Conservation (phyloP, 2,113 vertebrate species). For the Dryoscopus gambensis region DNA sequence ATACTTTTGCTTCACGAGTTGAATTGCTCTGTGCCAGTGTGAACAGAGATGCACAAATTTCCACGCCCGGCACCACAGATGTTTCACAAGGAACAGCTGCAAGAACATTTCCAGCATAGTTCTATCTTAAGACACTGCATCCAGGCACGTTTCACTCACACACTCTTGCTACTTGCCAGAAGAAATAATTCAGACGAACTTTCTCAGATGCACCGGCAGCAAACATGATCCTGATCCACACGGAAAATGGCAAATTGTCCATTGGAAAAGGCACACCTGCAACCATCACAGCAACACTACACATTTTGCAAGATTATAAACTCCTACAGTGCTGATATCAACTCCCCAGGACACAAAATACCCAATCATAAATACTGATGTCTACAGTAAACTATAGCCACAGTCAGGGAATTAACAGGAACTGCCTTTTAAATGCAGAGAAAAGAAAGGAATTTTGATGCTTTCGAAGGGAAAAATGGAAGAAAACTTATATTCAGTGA, state of each 20-base stretch:
- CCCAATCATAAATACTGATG: neutral
- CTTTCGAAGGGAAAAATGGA: neutral
- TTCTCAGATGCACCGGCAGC: neutral
- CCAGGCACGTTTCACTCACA: neutral
- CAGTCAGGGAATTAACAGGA: neutral
- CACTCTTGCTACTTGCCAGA: neutral
- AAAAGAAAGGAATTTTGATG: neutral
- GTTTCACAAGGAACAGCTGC: conserved; percentile 53
- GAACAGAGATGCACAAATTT: neutral
- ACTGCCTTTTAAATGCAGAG: neutral
- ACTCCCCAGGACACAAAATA: neutral
- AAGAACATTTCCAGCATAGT: conserved; percentile 16
- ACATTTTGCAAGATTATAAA: neutral
- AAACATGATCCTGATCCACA: rapidly evolving
- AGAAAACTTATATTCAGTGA: neutral
- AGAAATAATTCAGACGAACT: neutral
- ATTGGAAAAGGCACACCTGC: neutral
- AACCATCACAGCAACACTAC: neutral
- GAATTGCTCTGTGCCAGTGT: neutral
- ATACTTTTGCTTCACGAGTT: neutral
- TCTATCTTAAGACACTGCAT: neutral
- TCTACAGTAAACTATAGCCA: neutral
- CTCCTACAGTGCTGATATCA: neutral
- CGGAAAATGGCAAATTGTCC: neutral
- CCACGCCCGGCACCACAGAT: neutral